These are phyloP conservation scores for Thermophis baileyi DNA, from an alignment of 2,113 vertebrate genomes.

Conservation along the genomic window DNA sequence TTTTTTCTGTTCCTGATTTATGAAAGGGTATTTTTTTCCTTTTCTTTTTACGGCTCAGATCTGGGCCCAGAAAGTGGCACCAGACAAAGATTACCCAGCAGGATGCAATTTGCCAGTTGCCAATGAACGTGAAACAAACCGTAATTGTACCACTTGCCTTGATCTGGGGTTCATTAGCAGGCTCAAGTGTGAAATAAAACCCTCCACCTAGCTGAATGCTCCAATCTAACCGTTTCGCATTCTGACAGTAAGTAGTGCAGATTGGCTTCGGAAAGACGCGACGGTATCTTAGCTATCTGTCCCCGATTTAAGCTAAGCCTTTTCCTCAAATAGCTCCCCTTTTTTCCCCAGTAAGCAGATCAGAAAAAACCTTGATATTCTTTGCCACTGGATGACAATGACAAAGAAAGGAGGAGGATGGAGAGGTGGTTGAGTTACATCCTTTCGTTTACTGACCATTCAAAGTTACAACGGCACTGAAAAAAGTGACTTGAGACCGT, in stretches of 20 bases:
- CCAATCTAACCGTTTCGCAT: too few species aligned
- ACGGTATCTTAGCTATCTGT: neutral
- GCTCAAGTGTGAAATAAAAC: neutral
- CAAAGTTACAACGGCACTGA: neutral
- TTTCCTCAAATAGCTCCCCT: neutral
- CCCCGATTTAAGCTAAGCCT: neutral
- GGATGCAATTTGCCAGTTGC: neutral
- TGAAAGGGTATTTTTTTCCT: neutral
- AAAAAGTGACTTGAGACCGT: too few species aligned
- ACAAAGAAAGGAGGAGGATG: too few species aligned
- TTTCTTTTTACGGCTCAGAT: neutral
- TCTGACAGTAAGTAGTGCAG: neutral
- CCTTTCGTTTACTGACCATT: neutral
- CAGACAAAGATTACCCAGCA: neutral
- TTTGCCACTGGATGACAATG: too few species aligned
- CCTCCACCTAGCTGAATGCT: neutral
- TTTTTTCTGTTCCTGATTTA: neutral
- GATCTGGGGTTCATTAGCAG: neutral
- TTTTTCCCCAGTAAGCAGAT: neutral
- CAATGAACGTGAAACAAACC: too few species aligned
- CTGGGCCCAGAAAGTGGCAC: neutral
- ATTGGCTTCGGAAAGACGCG: neutral
- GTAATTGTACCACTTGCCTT: neutral
- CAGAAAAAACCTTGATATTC: neutral
- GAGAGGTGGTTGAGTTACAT: neutral